These are phyloP conservation scores for Solen grandis DNA, from an alignment of 1,140 invertebrate species.

Conservation along the genomic window DNA sequence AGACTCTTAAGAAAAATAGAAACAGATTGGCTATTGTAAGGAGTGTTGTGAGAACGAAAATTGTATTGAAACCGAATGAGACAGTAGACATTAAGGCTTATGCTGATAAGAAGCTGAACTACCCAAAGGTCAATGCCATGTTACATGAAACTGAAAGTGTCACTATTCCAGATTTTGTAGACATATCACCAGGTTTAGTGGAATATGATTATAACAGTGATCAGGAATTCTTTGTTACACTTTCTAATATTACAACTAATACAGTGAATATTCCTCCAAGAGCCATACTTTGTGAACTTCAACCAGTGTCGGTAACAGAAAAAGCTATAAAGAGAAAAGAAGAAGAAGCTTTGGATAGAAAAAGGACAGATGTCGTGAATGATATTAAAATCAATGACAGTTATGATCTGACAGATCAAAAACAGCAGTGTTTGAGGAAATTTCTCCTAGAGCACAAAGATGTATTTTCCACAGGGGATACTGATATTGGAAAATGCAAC, in stretches of 20 bases:
- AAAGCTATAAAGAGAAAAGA: background rate
- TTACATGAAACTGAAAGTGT: constrained; percentile 8
- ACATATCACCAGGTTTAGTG: background rate
- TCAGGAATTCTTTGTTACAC: background rate
- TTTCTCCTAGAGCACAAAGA: constrained; percentile 5
- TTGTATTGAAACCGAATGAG: constrained; percentile 22
- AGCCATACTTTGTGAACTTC: constrained; percentile 22
- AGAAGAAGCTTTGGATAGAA: background rate
- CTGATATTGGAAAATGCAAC: constrained; percentile 7
- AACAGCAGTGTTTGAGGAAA: background rate
- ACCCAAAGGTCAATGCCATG: background rate
- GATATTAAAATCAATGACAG: constrained; percentile 23
- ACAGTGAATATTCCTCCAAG: constrained; percentile 15
- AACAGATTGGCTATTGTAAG: constrained; percentile 8
- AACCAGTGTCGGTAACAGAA: background rate
- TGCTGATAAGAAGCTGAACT: constrained; percentile 13
- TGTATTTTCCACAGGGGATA: constrained; percentile 17
- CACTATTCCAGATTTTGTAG: background rate
- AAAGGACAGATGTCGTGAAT: background rate
- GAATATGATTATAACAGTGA: background rate
- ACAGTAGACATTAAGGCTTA: background rate
- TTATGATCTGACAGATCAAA: background rate
- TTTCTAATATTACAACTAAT: constrained; percentile 24
- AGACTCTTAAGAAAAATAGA: background rate
- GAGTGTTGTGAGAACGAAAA: background rate